Evolutionary conservation across 2,888 invertebrate genomes (phyloP).

Genomic region (Dasypolia templi): DNA sequence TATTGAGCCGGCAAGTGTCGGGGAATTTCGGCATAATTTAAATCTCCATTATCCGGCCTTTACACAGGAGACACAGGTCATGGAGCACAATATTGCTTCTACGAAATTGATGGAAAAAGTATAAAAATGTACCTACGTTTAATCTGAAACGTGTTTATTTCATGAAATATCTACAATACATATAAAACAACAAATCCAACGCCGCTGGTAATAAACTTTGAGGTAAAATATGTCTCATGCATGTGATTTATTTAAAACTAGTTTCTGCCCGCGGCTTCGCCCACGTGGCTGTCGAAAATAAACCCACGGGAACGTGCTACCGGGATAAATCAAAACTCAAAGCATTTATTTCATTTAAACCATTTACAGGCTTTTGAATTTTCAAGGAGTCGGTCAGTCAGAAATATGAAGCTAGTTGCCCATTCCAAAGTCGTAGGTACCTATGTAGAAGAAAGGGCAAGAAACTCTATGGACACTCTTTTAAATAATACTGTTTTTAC

Average conservation of each 20-base stretch:
- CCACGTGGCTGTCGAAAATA: too few species aligned
- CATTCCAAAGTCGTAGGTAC: too few species aligned
- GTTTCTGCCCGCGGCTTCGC: too few species aligned
- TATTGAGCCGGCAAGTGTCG: conserved; percentile 43
- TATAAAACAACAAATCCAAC: background rate
- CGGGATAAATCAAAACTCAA: too few species aligned
- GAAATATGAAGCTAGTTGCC: too few species aligned
- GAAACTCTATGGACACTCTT: too few species aligned
- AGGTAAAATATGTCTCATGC: background rate
- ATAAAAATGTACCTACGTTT: background rate
- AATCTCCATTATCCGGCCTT: conserved; percentile 38
- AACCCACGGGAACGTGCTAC: too few species aligned
- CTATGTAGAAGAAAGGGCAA: too few species aligned
- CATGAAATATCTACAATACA: background rate
- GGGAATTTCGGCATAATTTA: conserved; percentile 45
- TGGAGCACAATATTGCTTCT: conserved; percentile 23
- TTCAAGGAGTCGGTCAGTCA: too few species aligned
- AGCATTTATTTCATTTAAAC: too few species aligned
- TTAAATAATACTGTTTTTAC: too few species aligned
- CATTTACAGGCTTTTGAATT: too few species aligned
- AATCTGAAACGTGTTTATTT: background rate
- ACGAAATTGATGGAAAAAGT: conserved; percentile 7
- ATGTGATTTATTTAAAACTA: background rate
- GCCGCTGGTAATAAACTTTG: background rate
- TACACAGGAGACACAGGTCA: conserved; percentile 36